Percentiles rank a stretch among this genome's conserved stretches.
phyloP scores from a whole-genome alignment of 2,113 vertebrate genomes.

The Salvelinus alpinus region DNA sequence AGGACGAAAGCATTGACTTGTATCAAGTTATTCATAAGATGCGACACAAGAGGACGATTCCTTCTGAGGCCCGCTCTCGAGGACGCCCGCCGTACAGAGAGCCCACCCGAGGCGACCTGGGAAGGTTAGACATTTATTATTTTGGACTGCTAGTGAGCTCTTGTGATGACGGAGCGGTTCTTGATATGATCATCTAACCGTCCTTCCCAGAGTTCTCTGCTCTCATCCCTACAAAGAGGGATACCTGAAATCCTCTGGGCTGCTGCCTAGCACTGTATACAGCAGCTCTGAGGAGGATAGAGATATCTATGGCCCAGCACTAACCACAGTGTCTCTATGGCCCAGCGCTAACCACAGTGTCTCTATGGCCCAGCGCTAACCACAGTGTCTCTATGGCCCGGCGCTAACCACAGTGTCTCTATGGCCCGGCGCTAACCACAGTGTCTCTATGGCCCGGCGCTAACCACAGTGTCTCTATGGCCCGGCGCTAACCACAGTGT shows the following conservation, averaged over 20 bases:
- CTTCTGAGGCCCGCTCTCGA: conserved; percentile 91
- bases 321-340: too few species aligned
- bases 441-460: neutral
- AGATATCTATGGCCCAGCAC: neutral
- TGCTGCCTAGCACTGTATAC: neutral
- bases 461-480: neutral
- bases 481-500: too few species aligned
- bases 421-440: too few species aligned
- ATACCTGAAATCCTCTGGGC: neutral
- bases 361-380: too few species aligned
- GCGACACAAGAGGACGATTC: conserved; percentile 95
- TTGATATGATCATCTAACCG: neutral
- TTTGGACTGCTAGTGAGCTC: conserved; percentile 93
- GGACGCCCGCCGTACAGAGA: conserved; percentile 87
- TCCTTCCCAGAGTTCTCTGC: neutral
- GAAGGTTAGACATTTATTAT: conserved; percentile 99
- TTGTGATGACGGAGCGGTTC: conserved; percentile 80
- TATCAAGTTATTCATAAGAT: conserved; percentile 96
- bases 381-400: too few species aligned
- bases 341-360: too few species aligned
- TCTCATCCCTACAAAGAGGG: neutral
- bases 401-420: too few species aligned
- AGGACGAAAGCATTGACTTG: conserved; percentile 96
- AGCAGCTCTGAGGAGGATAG: neutral
- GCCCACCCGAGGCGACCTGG: conserved; percentile 93